These are phyloP conservation scores for Sterrhoptilus dennistouni DNA, from an alignment of 2,113 vertebrate genomes.

Conservation along the genomic window DNA sequence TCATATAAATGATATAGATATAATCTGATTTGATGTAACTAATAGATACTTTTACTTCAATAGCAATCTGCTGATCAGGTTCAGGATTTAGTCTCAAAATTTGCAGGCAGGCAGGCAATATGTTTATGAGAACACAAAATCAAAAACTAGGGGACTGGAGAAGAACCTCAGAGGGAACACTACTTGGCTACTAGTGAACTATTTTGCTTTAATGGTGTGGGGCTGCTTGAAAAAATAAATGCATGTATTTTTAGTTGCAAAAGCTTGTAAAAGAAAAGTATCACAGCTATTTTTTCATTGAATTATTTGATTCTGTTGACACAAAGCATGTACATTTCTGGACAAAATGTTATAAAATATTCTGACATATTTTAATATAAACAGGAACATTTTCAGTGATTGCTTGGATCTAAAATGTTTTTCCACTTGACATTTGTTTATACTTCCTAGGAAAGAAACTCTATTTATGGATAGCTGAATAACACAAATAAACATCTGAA, in stretches of 20 bases:
- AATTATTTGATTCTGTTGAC: constrained; percentile 72
- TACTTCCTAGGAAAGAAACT: constrained; percentile 92
- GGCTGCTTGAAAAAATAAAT: constrained; percentile 36
- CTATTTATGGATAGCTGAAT: constrained; percentile 94
- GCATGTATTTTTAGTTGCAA: constrained; percentile 32
- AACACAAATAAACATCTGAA: constrained; percentile 95
- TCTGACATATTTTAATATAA: constrained; percentile 93
- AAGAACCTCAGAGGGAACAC: not conserved
- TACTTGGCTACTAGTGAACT: not conserved
- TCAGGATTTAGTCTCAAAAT: constrained; percentile 63
- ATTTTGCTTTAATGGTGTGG: constrained; percentile 3
- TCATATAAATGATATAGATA: constrained; percentile 20
- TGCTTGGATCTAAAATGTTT: constrained; percentile 86
- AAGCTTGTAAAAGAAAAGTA: constrained; percentile 59
- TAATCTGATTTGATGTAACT: constrained; percentile 44
- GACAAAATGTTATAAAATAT: constrained; percentile 81
- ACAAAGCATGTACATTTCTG: constrained; percentile 78
- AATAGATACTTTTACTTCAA: constrained; percentile 25
- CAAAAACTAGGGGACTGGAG: constrained; percentile 2
- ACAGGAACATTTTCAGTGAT: constrained; percentile 90
- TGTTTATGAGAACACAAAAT: constrained; percentile 57
- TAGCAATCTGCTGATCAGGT: constrained; percentile 47
- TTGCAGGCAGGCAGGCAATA: constrained; percentile 34
- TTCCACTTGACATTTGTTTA: constrained; percentile 92
- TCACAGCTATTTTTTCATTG: constrained; percentile 58